Conservation (phyloP, 2,113 vertebrate species). For the Conger conger region DNA sequence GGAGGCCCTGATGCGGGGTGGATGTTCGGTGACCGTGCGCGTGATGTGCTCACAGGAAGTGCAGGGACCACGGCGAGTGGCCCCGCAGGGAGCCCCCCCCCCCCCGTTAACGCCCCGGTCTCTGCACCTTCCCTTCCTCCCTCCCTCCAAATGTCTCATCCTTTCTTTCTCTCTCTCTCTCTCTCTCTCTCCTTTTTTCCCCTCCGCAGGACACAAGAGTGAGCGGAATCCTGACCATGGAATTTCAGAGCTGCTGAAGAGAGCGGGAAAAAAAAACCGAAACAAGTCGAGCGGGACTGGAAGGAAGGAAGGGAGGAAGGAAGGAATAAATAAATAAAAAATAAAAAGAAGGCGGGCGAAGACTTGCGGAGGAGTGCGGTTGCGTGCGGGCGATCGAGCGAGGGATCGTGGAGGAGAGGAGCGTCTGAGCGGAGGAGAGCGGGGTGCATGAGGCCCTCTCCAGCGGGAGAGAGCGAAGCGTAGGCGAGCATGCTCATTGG, state of each 20-base stretch:
- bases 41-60: too few relatives aligned
- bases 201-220: slow-evolving; percentile 55
- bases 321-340: slow-evolving; percentile 2
- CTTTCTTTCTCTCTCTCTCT: slow-evolving; percentile 25
- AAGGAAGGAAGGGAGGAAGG: slow-evolving; percentile 24
- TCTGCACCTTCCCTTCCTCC: too few relatives aligned
- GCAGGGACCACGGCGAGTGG: too few relatives aligned
- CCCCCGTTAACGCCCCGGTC: too few relatives aligned
- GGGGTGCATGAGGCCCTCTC: slow-evolving; percentile 62
- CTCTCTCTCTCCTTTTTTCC: slow-evolving; percentile 35
- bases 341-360: too few relatives aligned
- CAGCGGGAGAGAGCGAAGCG: slow-evolving; percentile 54
- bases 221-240: slow-evolving; percentile 47
- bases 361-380: too few relatives aligned
- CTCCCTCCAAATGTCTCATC: not conserved
- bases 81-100: too few relatives aligned
- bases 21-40: too few relatives aligned
- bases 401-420: slow-evolving; percentile 50
- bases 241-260: slow-evolving; percentile 55
- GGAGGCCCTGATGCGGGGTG: not conserved
- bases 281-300: not conserved
- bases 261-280: slow-evolving; percentile 41
- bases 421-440: slow-evolving; percentile 45
- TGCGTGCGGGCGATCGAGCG: not conserved
- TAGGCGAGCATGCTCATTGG: slow-evolving; percentile 64